Base-by-base conservation (phyloP, 2,888 invertebrate species). In the Linnaemya vulpina region DNA sequence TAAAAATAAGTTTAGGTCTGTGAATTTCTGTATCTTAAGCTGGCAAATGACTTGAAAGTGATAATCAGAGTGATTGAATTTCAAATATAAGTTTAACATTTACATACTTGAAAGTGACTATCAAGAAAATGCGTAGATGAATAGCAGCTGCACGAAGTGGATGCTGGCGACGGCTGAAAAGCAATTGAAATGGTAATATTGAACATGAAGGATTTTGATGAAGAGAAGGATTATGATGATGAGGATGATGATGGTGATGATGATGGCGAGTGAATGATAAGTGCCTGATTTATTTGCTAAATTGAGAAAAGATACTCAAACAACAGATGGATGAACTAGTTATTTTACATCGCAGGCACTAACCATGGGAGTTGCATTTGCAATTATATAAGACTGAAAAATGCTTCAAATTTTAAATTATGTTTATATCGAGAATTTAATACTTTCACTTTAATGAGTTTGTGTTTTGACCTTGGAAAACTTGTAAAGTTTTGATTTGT, bases 41-140 rank as follows among this genome's bases (percentile, higher is more conserved):
- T 73, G 79, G 67, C 73, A 58, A 71, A 80, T 80, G 58, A 74
- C 38, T 80, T 67, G 25, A 17, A 73, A 73, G 79, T 60, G 73
- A 80, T 80, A 74, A 80, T 80, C 65, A 67, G 15, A 17, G 17
- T 58, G 73, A 73, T 73, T 79, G 71, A 73, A 73, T 79, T 73
- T 65, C 25, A 65, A 58, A 63, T 49, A 73, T 46, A 73, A 73
- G 65, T 65, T 73, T n/a, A 65, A 10, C 55, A 65, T 65, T 73
- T 62, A 49, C 63, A 65, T 73, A 73, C 63, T 58, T 73, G 65
- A 55, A 35, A 49, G n/a, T 15, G 55, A 73, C 55, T 38, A 38
- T 58, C n/a, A 35, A 49, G 25, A 58, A 35, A 55, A 71, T 43
- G 7, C n/a, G 11, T 3, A 73, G 22, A 40, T 55, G 55, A 60